These are phyloP conservation scores for Gasteruption jaculator DNA, from an alignment of 2,888 invertebrate species.

Conservation along the genomic window DNA sequence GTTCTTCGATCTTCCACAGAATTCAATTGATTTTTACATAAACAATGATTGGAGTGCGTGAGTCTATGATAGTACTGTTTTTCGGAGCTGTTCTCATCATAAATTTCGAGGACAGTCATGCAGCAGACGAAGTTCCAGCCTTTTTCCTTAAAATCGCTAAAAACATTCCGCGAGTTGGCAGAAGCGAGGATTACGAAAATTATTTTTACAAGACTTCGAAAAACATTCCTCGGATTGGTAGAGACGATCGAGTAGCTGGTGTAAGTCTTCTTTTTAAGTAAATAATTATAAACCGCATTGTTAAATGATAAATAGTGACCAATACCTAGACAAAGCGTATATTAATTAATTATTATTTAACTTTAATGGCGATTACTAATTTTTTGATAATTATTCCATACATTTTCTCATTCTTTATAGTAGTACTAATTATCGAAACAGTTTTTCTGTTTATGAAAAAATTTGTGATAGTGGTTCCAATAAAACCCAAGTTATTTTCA, in stretches of 20 bases:
- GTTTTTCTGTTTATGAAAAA: too few species aligned
- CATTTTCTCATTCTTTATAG: too few species aligned
- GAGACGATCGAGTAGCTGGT: constrained; percentile 22
- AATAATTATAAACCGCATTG: too few species aligned
- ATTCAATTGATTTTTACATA: too few species aligned
- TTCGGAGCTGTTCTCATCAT: background rate
- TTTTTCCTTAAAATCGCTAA: constrained; percentile 47
- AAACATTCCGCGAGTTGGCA: constrained; percentile 39
- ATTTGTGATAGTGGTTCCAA: too few species aligned
- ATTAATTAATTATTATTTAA: constrained; percentile 3
- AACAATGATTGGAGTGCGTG: background rate
- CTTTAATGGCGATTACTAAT: too few species aligned
- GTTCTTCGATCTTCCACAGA: too few species aligned
- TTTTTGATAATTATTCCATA: too few species aligned
- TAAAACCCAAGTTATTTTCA: too few species aligned
- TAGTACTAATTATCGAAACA: too few species aligned
- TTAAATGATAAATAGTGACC: too few species aligned
- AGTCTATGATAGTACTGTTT: background rate
- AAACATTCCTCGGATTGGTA: constrained; percentile 32
- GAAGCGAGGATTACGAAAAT: constrained; percentile 37
- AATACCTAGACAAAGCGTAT: background rate
- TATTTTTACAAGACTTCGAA: constrained; percentile 35
- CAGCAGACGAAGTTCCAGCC: constrained; percentile 40
- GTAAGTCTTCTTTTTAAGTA: too few species aligned
- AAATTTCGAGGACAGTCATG: constrained; percentile 13